These are phyloP conservation scores for Tangara arthus DNA, from an alignment of 2,797 vertebrate genomes.

Conservation along the genomic window DNA sequence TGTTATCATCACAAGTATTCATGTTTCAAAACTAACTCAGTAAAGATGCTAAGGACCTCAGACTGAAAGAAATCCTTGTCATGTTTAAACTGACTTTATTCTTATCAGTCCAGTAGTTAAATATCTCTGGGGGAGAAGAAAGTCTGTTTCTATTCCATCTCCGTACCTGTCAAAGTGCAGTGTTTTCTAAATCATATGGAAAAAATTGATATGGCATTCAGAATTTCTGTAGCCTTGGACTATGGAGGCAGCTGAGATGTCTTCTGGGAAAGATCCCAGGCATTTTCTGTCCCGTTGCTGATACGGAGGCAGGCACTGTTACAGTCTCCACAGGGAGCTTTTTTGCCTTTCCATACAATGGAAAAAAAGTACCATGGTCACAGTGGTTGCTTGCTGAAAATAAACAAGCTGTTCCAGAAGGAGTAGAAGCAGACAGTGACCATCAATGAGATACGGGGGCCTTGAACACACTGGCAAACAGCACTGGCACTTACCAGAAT, in stretches of 20 bases:
- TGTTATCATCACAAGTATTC: conserved; percentile 22
- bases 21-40: conserved; percentile 35
- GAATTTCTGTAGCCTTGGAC: conserved; percentile 58
- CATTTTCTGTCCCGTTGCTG: conserved; percentile 35
- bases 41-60: conserved; percentile 38
- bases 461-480: conserved; percentile 59
- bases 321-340: conserved; percentile 41
- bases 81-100: conserved; percentile 24
- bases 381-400: conserved; percentile 60
- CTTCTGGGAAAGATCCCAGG: conserved; percentile 52
- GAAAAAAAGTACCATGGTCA: conserved; percentile 35
- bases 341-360: conserved; percentile 53
- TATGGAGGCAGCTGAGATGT: conserved; percentile 50
- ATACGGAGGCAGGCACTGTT: conserved; percentile 54
- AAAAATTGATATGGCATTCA: conserved; percentile 38
- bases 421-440: conserved; percentile 65
- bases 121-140: conserved; percentile 67
- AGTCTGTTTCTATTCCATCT: conserved; percentile 46
- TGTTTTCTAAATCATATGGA: conserved; percentile 39
- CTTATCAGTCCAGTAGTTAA: conserved; percentile 14
- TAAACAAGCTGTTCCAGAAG: conserved; percentile 60
- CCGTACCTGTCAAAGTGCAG: conserved; percentile 23
- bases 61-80: conserved; percentile 39
- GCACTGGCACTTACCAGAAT: conserved; percentile 66
- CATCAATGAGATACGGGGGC: conserved; percentile 52